Conservation (phyloP, 2,888 invertebrate genomes). For the Ephialtes manifestator region DNA sequence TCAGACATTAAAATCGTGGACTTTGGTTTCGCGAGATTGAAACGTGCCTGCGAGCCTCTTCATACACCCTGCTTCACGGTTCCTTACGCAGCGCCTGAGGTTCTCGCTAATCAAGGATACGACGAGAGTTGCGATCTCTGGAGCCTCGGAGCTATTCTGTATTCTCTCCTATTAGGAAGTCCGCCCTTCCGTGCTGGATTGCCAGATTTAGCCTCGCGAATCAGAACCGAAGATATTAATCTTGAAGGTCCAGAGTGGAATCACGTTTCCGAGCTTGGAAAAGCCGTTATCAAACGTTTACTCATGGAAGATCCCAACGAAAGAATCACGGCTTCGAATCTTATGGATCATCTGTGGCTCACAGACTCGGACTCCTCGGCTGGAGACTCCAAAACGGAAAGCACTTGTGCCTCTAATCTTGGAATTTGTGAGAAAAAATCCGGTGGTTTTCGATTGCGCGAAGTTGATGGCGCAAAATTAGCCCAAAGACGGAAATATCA, state of each 20-base stretch:
- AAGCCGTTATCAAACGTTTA: conserved; percentile 91
- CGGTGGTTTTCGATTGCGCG: conserved; percentile 91
- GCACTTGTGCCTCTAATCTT: conserved; percentile 15
- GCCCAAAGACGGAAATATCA: conserved; percentile 90
- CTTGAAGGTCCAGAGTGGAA: conserved; percentile 92
- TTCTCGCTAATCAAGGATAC: conserved; percentile 92
- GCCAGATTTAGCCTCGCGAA: conserved; percentile 92
- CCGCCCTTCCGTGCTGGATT: conserved; percentile 94
- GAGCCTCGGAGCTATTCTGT: conserved; percentile 98
- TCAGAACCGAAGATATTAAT: conserved; percentile 92
- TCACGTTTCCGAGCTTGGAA: conserved; percentile 91
- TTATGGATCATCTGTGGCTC: conserved; percentile 91
- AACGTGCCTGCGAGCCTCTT: conserved; percentile 88
- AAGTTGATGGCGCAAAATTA: conserved; percentile 90
- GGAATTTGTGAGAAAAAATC: conserved; percentile 88
- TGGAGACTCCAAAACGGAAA: conserved; percentile 23
- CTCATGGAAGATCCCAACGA: conserved; percentile 92
- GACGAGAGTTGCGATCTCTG: conserved; percentile 98
- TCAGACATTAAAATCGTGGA: conserved; percentile 95
- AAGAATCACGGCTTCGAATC: conserved; percentile 90
- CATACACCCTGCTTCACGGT: conserved; percentile 97
- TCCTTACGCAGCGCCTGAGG: conserved; percentile 98
- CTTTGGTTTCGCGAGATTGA: conserved; percentile 97
- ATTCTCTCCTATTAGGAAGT: conserved; percentile 94
- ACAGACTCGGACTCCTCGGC: conserved; percentile 76